A percentile compares a stretch with the other conserved stretches of the same genome.
Evolutionary conservation across 1,140 invertebrate genomes (phyloP).

Genomic region (Muscidifurax raptorellus): DNA sequence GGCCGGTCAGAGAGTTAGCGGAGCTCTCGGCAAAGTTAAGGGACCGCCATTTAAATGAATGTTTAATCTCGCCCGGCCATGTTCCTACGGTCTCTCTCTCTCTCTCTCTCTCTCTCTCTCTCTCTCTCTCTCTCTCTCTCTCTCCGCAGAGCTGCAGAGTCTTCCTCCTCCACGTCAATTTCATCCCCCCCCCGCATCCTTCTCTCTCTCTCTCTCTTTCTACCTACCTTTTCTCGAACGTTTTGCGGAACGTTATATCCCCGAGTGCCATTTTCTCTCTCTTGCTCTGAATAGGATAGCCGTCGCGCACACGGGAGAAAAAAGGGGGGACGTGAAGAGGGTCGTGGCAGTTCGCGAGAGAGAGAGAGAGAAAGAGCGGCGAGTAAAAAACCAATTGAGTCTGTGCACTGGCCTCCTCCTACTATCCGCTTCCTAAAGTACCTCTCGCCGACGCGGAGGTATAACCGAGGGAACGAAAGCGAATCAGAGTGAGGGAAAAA

Average conservation of each 20-base stretch:
- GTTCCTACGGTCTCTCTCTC: conserved; percentile 26
- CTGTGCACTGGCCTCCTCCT: conserved; percentile 64
- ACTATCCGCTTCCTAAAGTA: conserved; percentile 44
- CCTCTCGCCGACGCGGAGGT: conserved; percentile 26
- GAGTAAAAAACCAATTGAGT: conserved; percentile 75
- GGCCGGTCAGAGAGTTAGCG: background rate
- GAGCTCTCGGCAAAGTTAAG: conserved; percentile 52
- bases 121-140: conserved; percentile 22
- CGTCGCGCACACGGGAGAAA: conserved; percentile 31
- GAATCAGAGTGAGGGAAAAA: conserved; percentile 27
- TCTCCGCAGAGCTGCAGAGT: conserved; percentile 30
- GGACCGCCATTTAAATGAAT: conserved; percentile 74
- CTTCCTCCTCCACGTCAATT: conserved; percentile 8
- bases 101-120: conserved; percentile 36
- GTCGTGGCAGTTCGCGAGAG: conserved; percentile 46
- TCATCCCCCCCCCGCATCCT: conserved; percentile 26
- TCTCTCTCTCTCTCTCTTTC: conserved; percentile 42
- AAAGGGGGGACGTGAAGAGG: conserved; percentile 55
- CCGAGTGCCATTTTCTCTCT: conserved; percentile 33
- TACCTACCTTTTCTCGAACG: conserved; percentile 52
- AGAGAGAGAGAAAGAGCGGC: conserved; percentile 47
- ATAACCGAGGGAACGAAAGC: conserved; percentile 1
- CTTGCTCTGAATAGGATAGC: conserved; percentile 28
- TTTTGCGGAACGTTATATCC: conserved; percentile 56
- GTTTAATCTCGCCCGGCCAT: conserved; percentile 71